phyloP scores from a whole-genome alignment of 2,797 vertebrate genomes.

The Dicrostonyx torquatus region DNA sequence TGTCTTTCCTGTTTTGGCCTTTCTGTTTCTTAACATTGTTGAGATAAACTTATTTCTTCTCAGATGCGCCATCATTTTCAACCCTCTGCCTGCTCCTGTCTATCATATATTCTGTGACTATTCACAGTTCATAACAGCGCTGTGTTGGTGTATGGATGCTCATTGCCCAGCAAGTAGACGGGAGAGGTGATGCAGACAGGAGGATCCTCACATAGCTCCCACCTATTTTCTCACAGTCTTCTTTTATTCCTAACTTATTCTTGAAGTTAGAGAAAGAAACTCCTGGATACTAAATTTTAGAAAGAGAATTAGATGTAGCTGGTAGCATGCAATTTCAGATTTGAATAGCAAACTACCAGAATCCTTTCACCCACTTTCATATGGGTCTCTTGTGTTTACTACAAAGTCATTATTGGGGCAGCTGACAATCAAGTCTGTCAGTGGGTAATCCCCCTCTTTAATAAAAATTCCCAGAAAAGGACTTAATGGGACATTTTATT shows the following conservation, averaged over 20 bases:
- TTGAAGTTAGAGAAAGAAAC: constrained; percentile 25
- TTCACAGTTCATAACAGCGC: neutral
- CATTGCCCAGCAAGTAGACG: neutral
- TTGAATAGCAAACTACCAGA: neutral
- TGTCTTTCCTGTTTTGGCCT: constrained; percentile 14
- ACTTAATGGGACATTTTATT: neutral
- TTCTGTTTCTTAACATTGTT: neutral
- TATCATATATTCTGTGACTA: neutral
- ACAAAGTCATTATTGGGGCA: neutral
- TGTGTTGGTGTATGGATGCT: neutral
- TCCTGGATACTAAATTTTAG: neutral
- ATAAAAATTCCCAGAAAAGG: neutral
- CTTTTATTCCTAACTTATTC: neutral
- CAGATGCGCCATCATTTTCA: neutral
- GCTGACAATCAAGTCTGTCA: neutral
- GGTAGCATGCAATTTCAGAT: neutral
- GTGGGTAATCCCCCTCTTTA: neutral
- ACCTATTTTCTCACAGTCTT: neutral
- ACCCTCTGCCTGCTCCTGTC: neutral
- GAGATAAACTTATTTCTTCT: neutral
- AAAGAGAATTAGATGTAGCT: neutral
- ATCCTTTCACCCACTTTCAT: neutral
- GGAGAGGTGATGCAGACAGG: neutral
- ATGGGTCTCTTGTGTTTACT: neutral
- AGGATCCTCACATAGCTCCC: neutral